phyloP scores from a whole-genome alignment of 2,797 vertebrate species.

The Darevskia nairensis region DNA sequence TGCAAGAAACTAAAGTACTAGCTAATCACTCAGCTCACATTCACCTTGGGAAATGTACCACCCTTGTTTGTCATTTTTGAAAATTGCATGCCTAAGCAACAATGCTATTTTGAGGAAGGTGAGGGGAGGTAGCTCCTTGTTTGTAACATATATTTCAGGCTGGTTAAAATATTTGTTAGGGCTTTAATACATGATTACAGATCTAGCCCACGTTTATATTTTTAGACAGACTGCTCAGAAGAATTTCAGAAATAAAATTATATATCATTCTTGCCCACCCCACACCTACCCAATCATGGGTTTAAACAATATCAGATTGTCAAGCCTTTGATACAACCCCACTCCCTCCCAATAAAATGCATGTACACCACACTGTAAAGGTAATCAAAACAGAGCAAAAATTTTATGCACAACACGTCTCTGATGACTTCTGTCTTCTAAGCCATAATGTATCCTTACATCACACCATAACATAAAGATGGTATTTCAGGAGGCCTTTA shows the following conservation, averaged over 20 bases:
- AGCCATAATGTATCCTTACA: slow-evolving; percentile 38
- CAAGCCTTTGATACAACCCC: neutral
- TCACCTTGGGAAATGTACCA: slow-evolving; percentile 83
- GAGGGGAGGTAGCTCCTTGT: slow-evolving; percentile 76
- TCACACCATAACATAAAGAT: slow-evolving; percentile 33
- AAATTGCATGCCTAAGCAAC: slow-evolving; percentile 83
- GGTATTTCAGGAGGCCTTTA: slow-evolving; percentile 28
- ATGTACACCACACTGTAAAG: slow-evolving; percentile 3
- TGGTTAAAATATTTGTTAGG: slow-evolving; percentile 85
- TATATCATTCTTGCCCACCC: slow-evolving; percentile 74
- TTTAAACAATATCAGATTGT: slow-evolving; percentile 71
- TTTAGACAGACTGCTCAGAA: slow-evolving; percentile 80
- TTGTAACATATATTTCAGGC: slow-evolving; percentile 82
- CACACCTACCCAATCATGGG: slow-evolving; percentile 55
- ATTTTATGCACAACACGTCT: slow-evolving; percentile 45
- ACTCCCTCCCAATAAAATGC: too few species aligned
- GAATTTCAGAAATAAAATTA: slow-evolving; percentile 79
- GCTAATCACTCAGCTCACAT: slow-evolving; percentile 85
- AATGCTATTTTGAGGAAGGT: slow-evolving; percentile 76
- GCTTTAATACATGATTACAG: slow-evolving; percentile 77
- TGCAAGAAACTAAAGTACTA: slow-evolving; percentile 84
- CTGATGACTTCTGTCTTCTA: slow-evolving; percentile 17
- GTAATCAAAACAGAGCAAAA: slow-evolving; percentile 14
- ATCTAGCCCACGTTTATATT: slow-evolving; percentile 81
- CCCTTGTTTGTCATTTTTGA: slow-evolving; percentile 84